A percentile compares a stretch with the other conserved stretches of the same genome.
These are phyloP conservation scores for Drosophila borealis DNA, from an alignment of 2,888 invertebrate species.

Conservation along the genomic window DNA sequence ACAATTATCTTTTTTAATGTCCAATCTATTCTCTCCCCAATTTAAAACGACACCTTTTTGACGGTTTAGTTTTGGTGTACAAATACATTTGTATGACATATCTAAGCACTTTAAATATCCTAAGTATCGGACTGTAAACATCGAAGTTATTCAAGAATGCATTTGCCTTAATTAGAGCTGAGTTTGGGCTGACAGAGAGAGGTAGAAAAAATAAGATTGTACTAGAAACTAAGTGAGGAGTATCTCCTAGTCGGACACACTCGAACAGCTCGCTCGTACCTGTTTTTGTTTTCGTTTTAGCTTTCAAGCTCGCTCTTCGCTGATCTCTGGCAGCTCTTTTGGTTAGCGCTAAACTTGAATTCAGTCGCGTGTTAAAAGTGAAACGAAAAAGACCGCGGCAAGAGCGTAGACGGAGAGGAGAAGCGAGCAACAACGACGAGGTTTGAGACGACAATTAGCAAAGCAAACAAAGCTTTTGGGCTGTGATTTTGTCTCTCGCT, in stretches of 20 bases:
- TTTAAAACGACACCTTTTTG: too few relatives aligned
- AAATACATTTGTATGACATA: too few relatives aligned
- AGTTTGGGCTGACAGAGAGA: too few relatives aligned
- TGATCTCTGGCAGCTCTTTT: conserved; percentile 30
- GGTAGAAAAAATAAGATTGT: background rate
- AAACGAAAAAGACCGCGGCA: conserved; percentile 41
- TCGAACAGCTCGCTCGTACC: background rate
- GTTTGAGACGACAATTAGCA: conserved; percentile 35
- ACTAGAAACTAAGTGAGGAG: background rate
- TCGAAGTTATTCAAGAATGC: too few relatives aligned
- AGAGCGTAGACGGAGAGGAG: conserved; percentile 3
- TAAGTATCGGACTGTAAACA: too few relatives aligned
- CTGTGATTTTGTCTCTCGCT: conserved; percentile 29
- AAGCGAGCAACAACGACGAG: conserved; percentile 6
- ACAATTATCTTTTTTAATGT: too few relatives aligned
- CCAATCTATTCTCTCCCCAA: too few relatives aligned
- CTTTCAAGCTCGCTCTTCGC: conserved; percentile 53
- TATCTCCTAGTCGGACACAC: background rate
- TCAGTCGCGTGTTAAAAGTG: conserved; percentile 63
- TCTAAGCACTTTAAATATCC: too few relatives aligned
- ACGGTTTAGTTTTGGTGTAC: too few relatives aligned
- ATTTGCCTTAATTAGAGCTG: too few relatives aligned
- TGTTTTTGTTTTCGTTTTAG: conserved; percentile 7
- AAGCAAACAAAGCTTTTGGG: conserved; percentile 47
- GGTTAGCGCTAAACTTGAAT: conserved; percentile 28